Evolutionary conservation across 2,797 vertebrate species (phyloP).

Genomic region (Champsocephalus esox): DNA sequence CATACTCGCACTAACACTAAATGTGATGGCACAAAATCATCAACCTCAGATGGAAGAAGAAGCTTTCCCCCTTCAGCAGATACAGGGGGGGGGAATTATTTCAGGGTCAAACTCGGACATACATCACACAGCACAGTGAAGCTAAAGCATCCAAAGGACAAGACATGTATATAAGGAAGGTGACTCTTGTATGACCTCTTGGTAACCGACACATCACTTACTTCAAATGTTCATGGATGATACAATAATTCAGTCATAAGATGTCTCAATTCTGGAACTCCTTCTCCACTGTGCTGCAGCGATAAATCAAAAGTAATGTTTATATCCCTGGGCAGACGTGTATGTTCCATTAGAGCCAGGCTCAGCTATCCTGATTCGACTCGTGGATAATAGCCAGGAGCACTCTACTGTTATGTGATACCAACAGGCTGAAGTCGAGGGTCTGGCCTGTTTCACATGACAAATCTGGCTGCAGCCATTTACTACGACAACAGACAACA

Average conservation of each 20-base stretch:
- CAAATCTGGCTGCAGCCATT: constrained; percentile 18
- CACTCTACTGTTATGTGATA: constrained; percentile 44
- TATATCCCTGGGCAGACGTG: constrained; percentile 3
- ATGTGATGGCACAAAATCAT: no score
- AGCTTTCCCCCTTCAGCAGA: no score
- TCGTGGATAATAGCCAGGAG: constrained; percentile 30
- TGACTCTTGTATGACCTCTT: constrained; percentile 1
- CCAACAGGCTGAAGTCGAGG: constrained; percentile 19
- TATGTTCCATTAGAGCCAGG: constrained; percentile 26
- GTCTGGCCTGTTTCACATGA: constrained; percentile 38
- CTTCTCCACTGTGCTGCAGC: background rate
- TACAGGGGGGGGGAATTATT: background rate
- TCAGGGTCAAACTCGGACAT: background rate
- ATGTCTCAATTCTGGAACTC: background rate
- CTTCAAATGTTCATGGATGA: constrained; percentile 1
- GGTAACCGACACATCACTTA: background rate
- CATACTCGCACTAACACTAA: no score
- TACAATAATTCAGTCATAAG: background rate
- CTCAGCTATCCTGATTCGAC: constrained; percentile 23
- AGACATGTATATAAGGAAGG: background rate
- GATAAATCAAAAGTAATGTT: constrained; percentile 29
- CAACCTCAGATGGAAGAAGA: no score
- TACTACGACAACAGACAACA: constrained; percentile 44
- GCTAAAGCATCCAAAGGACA: background rate
- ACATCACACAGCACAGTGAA: background rate